Evolutionary conservation across 2,888 invertebrate genomes (phyloP).

Genomic region (Leucophenga maculata): DNA sequence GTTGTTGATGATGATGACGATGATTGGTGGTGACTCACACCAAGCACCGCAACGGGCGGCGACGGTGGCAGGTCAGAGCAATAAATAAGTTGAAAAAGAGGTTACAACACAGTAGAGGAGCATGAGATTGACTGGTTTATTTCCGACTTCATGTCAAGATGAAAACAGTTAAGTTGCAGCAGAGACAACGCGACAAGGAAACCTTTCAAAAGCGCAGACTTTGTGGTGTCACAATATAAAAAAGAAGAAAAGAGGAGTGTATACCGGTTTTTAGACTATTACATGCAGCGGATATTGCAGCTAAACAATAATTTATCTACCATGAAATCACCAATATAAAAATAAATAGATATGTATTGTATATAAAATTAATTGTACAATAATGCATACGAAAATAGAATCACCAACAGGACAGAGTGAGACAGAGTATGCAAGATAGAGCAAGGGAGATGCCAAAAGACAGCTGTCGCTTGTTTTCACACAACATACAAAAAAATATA

Average conservation of each 20-base stretch:
- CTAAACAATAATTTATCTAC: background rate
- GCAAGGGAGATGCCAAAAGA: background rate
- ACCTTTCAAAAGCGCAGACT: constrained; percentile 13
- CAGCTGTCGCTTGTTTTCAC: constrained; percentile 13
- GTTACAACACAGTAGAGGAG: background rate
- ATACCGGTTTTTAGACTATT: background rate
- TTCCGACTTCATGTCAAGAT: background rate
- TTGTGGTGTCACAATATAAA: constrained; percentile 3
- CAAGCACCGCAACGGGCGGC: background rate
- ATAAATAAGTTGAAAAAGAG: too few species aligned
- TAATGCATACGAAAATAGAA: constrained; percentile 9
- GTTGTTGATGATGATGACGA: too few species aligned
- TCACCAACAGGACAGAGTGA: background rate
- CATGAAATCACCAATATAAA: constrained; percentile 11
- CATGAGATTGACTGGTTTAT: background rate
- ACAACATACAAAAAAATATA: constrained; percentile 2
- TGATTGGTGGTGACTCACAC: background rate
- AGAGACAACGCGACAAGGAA: background rate
- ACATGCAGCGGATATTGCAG: too few species aligned
- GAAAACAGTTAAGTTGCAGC: constrained; percentile 14
- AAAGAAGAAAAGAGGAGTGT: background rate
- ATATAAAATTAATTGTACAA: constrained; percentile 7
- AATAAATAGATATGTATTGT: background rate
- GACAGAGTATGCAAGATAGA: background rate
- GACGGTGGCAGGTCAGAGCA: too few species aligned